Evolutionary conservation across 2,888 invertebrate genomes (phyloP), one percentile per base, ranked within the genome.

Genomic region (Melinopterus prodromus): DNA sequence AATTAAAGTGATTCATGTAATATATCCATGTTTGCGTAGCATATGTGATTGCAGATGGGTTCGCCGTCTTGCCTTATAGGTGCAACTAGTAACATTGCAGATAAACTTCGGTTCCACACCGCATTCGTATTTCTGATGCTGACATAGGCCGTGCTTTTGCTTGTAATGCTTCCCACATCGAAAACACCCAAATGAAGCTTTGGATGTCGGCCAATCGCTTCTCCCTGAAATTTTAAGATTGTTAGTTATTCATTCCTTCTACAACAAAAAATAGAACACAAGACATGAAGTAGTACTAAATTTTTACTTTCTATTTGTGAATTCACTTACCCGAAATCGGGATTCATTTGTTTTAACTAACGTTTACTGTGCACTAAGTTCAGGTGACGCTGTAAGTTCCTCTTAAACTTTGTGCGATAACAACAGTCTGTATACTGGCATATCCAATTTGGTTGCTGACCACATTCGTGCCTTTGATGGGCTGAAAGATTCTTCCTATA

Each of bases 401-500:
- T 69, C 77, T 80, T 80, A n/a, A 70, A 79, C 35, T 79, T 80
- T 26, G 82, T 79, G 16, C 78, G 79, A 74, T 77, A 82, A n/a
- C 16, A 74, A 72, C 80, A 80, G 7, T 69, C 76, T n/a, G 16
- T 16, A 35, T 53, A 36, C 16, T 6, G n/a, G 16, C 80, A 80
- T 6, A 38, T 36, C 69, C 78, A 72, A 4, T 26, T 76, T 38
- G 88, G 88, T 77, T 85, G 84, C 79, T 91, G 90, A 78, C 92
- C 91, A 83, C 92, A 92, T 83, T 92, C 92, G 82, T 90, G 89
- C 75, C 80, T 81, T 26, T 80, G 78, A 38, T 83, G 83, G 14
- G 70, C 15, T 9, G 26, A 69, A 14, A 79, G 38, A 35, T 74
- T 76, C 53, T 37, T 76, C 53, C n/a, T 76, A 15, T 75, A 70